Conservation (phyloP, 2,113 vertebrate species). For the Hucho hucho region DNA sequence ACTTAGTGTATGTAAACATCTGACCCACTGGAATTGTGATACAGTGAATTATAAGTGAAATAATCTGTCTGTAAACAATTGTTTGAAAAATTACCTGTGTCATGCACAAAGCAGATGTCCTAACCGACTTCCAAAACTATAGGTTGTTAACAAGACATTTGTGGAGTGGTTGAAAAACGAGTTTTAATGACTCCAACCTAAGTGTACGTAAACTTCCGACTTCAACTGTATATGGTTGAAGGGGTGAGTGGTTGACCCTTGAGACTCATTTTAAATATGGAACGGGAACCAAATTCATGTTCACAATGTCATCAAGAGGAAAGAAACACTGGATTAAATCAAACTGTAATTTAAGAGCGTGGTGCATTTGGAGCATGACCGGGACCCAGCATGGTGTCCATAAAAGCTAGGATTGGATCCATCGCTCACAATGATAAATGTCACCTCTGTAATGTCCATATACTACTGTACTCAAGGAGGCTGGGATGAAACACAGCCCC, state of each 20-base stretch:
- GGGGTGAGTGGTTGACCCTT: conserved; percentile 48
- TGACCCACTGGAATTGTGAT: too few relatives aligned
- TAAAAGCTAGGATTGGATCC: conserved; percentile 17
- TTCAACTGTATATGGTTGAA: conserved; percentile 23
- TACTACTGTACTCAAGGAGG: neutral
- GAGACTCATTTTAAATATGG: conserved; percentile 57
- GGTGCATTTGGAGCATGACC: neutral
- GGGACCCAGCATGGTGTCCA: conserved; percentile 10
- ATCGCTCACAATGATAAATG: conserved; percentile 24
- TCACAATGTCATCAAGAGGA: conserved; percentile 12
- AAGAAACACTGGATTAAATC: conserved; percentile 30
- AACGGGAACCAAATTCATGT: conserved; percentile 47
- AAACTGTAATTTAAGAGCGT: conserved; percentile 35
- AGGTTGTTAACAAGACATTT: too few relatives aligned
- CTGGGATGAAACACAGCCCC: conserved; percentile 58
- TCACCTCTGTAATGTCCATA: conserved; percentile 16
- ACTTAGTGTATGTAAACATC: too few relatives aligned
- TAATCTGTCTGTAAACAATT: too few relatives aligned
- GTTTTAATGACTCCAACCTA: too few relatives aligned
- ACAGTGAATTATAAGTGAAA: too few relatives aligned
- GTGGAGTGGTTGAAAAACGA: too few relatives aligned
- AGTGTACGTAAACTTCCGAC: too few relatives aligned
- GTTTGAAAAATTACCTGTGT: too few relatives aligned
- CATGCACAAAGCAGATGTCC: too few relatives aligned
- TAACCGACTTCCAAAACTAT: too few relatives aligned